These are phyloP conservation scores for Calliphora vicina DNA, from an alignment of 1,140 invertebrate species.

Conservation along the genomic window DNA sequence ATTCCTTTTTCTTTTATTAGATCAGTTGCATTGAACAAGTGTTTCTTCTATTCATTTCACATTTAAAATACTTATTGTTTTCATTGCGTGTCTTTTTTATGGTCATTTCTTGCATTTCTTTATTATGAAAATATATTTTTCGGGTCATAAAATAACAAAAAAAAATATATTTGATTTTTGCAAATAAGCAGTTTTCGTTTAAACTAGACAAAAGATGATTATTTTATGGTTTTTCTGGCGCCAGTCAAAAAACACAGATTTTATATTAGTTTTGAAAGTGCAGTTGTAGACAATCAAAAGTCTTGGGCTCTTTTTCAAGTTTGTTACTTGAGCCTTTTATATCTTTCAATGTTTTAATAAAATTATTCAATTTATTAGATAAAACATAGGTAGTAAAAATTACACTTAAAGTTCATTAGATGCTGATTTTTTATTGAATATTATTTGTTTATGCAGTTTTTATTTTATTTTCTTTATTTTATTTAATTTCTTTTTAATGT, in stretches of 20 bases:
- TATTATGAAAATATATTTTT: not conserved
- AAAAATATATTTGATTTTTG: not conserved
- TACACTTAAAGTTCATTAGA: not conserved
- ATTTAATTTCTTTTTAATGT: too few species aligned
- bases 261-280: not conserved
- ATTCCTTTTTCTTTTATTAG: constrained; percentile 35
- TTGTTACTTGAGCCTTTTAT: not conserved
- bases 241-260: not conserved
- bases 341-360: not conserved
- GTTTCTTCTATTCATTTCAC: not conserved
- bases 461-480: too few species aligned
- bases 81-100: not conserved
- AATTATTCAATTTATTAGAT: not conserved
- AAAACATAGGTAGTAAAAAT: not conserved
- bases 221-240: constrained; percentile 35
- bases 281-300: too few species aligned
- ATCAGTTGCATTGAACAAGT: constrained; percentile 31
- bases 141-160: constrained; percentile 3
- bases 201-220: not conserved
- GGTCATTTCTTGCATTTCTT: not conserved
- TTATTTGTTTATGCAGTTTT: too few species aligned
- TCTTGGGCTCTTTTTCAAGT: not conserved
- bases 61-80: not conserved
- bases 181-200: not conserved
- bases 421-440: not conserved